Percentiles rank a stretch among this genome's conserved stretches.
These are phyloP conservation scores for Melanerpes aurifrons DNA, from an alignment of 2,113 vertebrate species.

Conservation along the genomic window DNA sequence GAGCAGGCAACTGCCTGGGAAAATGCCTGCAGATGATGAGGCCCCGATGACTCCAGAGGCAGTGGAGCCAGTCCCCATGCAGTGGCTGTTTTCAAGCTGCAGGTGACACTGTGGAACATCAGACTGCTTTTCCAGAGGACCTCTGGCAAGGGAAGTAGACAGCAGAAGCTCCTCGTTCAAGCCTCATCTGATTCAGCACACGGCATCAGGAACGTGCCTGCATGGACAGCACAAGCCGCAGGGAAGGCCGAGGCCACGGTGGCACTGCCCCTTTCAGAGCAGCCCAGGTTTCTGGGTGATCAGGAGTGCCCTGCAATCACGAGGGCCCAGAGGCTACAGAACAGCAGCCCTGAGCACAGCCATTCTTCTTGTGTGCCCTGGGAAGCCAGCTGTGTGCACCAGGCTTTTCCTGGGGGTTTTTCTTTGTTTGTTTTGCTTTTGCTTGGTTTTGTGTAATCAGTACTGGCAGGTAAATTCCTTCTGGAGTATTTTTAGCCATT, in stretches of 20 bases:
- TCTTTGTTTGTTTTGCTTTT: neutral
- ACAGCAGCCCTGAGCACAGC: neutral
- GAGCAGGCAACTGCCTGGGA: neutral
- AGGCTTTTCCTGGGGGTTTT: neutral
- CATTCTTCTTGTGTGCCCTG: neutral
- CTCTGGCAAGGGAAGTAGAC: neutral
- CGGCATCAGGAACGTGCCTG: neutral
- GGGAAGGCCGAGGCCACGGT: neutral
- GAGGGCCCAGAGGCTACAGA: neutral
- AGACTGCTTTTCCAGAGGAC: neutral
- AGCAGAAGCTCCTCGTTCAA: neutral
- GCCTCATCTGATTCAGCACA: neutral
- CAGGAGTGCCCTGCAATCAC: neutral
- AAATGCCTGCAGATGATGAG: neutral
- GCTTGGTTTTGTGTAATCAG: neutral
- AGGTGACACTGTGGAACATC: neutral
- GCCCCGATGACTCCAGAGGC: fast-evolving
- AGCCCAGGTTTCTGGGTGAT: neutral
- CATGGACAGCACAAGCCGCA: neutral
- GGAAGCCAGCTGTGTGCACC: neutral
- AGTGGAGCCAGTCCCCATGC: neutral
- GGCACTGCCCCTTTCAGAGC: neutral
- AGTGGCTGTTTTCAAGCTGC: neutral
- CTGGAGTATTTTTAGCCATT: neutral
- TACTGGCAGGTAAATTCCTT: neutral